phyloP scores from a whole-genome alignment of 2,888 invertebrate genomes.

The Geotrupes spiniger region DNA sequence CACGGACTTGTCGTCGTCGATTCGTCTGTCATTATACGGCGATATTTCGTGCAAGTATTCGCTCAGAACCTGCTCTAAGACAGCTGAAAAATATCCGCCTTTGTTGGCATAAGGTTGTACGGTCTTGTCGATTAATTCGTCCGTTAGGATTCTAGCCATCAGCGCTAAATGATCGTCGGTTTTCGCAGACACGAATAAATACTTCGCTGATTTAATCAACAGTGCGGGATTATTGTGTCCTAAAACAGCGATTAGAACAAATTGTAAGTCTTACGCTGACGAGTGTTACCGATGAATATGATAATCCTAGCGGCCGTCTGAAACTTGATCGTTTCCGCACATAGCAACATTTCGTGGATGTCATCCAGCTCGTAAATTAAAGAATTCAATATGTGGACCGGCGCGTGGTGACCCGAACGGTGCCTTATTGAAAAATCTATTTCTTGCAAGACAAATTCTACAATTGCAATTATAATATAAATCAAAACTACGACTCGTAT shows the following conservation, averaged over 20 bases:
- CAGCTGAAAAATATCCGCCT: conserved; percentile 51
- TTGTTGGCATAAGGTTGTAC: conserved; percentile 43
- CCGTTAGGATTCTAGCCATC: conserved; percentile 60
- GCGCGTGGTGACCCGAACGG: conserved; percentile 35
- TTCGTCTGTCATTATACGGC: conserved; percentile 26
- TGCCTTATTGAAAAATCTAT: conserved; percentile 57
- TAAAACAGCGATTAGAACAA: conserved; percentile 35
- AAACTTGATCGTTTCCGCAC: conserved; percentile 54
- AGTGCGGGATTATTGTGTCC: conserved; percentile 62
- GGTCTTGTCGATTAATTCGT: conserved; percentile 52
- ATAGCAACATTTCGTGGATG: conserved; percentile 57
- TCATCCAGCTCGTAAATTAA: conserved; percentile 56
- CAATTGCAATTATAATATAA: conserved; percentile 1
- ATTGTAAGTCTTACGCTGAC: no score
- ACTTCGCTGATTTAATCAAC: conserved; percentile 60
- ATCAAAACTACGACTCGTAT: conserved; percentile 7
- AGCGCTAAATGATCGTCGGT: conserved; percentile 60
- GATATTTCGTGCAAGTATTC: conserved; percentile 35
- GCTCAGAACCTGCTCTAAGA: conserved; percentile 44
- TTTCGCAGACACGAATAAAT: conserved; percentile 59
- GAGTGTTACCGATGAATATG: conserved; percentile 52
- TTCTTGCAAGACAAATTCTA: conserved; percentile 60
- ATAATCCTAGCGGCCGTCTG: conserved; percentile 61
- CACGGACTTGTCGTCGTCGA: conserved; percentile 32
- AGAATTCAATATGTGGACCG: conserved; percentile 54